phyloP scores from a whole-genome alignment of 2,888 invertebrate genomes.

The Sarcophaga carnaria region DNA sequence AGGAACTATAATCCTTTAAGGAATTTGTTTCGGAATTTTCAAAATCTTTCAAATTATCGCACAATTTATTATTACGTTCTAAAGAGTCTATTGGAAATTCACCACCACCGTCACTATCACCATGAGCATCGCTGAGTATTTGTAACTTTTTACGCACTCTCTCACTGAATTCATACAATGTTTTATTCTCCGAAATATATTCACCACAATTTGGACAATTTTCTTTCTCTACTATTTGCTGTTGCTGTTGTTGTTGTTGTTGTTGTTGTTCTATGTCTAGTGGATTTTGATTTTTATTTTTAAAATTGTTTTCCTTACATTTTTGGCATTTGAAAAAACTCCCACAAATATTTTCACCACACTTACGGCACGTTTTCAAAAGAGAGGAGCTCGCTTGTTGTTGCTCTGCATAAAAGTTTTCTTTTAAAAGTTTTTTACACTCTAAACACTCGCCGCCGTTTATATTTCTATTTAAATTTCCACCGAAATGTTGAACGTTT shows the following conservation, averaged over 20 bases:
- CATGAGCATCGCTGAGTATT: too few relatives aligned
- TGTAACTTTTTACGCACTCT: slow-evolving; percentile 30
- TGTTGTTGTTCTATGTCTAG: too few relatives aligned
- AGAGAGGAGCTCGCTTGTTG: neutral
- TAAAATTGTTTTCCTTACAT: slow-evolving; percentile 43
- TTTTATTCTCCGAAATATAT: slow-evolving; percentile 18
- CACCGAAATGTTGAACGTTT: slow-evolving; percentile 60
- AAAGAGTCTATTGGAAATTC: slow-evolving; percentile 31
- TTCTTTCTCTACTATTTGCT: neutral
- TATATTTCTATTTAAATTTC: slow-evolving; percentile 47
- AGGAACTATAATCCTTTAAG: slow-evolving; percentile 11
- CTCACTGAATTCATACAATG: slow-evolving; percentile 14
- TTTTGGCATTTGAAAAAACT: slow-evolving; percentile 31
- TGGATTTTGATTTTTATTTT: neutral
- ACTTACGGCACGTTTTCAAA: slow-evolving; percentile 39
- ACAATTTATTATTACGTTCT: neutral
- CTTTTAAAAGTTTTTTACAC: slow-evolving; percentile 39
- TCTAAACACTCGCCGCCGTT: slow-evolving; percentile 46
- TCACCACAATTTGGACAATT: slow-evolving; percentile 49
- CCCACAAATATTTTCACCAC: slow-evolving; percentile 42
- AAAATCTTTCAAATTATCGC: slow-evolving; percentile 19
- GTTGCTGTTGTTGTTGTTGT: too few relatives aligned
- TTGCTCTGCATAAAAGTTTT: neutral
- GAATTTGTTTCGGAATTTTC: neutral
- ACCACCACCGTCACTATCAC: neutral